phyloP scores from a whole-genome alignment of 2,888 invertebrate species.

The Hymenopus coronatus region DNA sequence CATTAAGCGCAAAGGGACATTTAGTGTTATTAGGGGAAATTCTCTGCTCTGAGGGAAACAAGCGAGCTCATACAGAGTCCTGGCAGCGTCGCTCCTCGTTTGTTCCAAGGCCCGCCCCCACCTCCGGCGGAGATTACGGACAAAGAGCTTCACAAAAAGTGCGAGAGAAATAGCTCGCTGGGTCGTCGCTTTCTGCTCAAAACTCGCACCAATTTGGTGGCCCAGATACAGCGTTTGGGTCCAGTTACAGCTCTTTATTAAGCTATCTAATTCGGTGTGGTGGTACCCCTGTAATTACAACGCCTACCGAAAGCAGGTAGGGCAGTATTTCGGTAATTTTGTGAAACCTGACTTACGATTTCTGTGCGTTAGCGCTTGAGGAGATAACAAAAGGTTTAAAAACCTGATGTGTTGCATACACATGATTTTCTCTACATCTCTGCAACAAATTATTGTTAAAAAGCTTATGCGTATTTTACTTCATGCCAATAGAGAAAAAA shows the following conservation, averaged over 20 bases:
- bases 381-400: too few relatives aligned
- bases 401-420: too few relatives aligned
- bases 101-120: background rate
- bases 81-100: background rate
- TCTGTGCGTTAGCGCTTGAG: background rate
- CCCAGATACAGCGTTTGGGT: background rate
- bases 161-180: background rate
- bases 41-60: background rate
- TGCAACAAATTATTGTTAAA: too few relatives aligned
- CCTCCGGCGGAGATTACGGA: background rate
- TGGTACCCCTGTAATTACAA: background rate
- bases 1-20: background rate
- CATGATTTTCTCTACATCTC: too few relatives aligned
- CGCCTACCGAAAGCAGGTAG: background rate
- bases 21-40: background rate
- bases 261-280: background rate
- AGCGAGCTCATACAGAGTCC: background rate
- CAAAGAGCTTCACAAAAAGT: background rate
- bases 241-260: background rate
- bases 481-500: too few relatives aligned
- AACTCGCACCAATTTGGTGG: background rate
- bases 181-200: background rate
- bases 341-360: background rate
- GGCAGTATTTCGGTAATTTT: background rate
- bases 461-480: too few relatives aligned